Conservation (phyloP, 2,797 vertebrate genomes). For the Taenioides sp. region DNA sequence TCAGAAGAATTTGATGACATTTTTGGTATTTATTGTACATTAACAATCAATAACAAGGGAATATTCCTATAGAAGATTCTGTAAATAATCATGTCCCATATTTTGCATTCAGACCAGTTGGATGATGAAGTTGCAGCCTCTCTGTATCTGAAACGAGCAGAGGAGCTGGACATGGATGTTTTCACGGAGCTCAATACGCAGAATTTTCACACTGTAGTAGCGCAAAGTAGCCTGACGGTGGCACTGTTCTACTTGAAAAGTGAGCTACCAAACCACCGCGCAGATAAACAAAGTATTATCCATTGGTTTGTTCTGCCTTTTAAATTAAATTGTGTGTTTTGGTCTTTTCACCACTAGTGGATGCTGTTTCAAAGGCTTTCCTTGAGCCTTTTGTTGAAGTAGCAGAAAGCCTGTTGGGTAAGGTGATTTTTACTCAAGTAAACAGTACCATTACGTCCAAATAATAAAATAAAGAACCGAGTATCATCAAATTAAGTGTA, state of each 20-base stretch:
- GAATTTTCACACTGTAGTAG: slow-evolving; percentile 75
- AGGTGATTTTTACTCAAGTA: slow-evolving; percentile 2
- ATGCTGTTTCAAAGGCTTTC: slow-evolving; percentile 85
- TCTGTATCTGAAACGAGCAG: slow-evolving; percentile 80
- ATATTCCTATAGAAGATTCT: not conserved
- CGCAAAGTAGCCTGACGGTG: slow-evolving; percentile 64
- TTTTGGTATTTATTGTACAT: slow-evolving; percentile 51
- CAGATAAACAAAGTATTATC: not conserved
- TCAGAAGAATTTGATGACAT: slow-evolving; percentile 39
- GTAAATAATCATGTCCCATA: not conserved
- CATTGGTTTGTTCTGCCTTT: not conserved
- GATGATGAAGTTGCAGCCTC: slow-evolving; percentile 90
- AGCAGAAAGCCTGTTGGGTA: slow-evolving; percentile 84
- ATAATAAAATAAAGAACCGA: too few relatives aligned
- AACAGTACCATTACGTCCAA: too few relatives aligned
- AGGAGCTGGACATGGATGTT: slow-evolving; percentile 72
- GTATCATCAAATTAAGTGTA: too few relatives aligned
- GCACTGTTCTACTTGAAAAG: slow-evolving; percentile 91
- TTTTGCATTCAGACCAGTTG: slow-evolving; percentile 72
- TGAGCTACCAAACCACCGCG: slow-evolving; percentile 65
- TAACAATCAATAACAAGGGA: not conserved
- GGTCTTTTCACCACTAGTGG: slow-evolving; percentile 78
- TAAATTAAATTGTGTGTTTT: slow-evolving; percentile 9
- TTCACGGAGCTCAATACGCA: slow-evolving; percentile 81
- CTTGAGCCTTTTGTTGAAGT: slow-evolving; percentile 83